Conservation (phyloP, 2,888 invertebrate species). For the Cosmia pyralina region DNA sequence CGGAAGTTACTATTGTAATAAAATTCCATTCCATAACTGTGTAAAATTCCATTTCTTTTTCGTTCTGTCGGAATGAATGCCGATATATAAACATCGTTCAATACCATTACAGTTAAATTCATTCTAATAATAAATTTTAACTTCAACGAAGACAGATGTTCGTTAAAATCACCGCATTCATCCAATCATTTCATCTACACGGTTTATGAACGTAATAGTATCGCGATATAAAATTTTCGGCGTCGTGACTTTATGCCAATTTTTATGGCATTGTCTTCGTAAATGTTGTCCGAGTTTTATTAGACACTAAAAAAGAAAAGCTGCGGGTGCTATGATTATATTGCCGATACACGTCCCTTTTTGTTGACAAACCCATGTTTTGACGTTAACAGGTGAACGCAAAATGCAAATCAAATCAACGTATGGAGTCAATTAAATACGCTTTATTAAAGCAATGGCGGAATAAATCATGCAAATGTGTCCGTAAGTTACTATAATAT, state of each 20-base stretch:
- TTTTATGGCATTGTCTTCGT: conserved; percentile 88
- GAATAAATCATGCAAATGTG: conserved; percentile 72
- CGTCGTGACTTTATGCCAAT: conserved; percentile 87
- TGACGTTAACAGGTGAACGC: conserved; percentile 51
- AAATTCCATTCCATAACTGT: conserved; percentile 6
- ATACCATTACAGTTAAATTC: conserved; percentile 55
- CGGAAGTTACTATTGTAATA: conserved; percentile 2
- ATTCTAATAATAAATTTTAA: conserved; percentile 52
- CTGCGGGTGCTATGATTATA: conserved; percentile 72
- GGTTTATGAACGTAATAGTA: conserved; percentile 81
- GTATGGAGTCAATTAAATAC: conserved; percentile 56
- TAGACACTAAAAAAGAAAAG: conserved; percentile 76
- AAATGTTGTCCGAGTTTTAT: conserved; percentile 87
- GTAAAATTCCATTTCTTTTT: conserved; percentile 29
- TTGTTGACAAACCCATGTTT: conserved; percentile 43
- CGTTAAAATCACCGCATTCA: conserved; percentile 70
- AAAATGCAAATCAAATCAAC: conserved; percentile 61
- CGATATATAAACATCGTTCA: conserved; percentile 47
- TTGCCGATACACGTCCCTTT: conserved; percentile 62
- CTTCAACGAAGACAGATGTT: conserved; percentile 61
- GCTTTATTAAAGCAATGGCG: conserved; percentile 65
- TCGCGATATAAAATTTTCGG: conserved; percentile 84
- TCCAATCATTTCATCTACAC: conserved; percentile 77
- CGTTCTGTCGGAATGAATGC: conserved; percentile 26
- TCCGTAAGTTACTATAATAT: conserved; percentile 71